phyloP scores from a whole-genome alignment of 2,797 vertebrate genomes.

The Masticophis lateralis region DNA sequence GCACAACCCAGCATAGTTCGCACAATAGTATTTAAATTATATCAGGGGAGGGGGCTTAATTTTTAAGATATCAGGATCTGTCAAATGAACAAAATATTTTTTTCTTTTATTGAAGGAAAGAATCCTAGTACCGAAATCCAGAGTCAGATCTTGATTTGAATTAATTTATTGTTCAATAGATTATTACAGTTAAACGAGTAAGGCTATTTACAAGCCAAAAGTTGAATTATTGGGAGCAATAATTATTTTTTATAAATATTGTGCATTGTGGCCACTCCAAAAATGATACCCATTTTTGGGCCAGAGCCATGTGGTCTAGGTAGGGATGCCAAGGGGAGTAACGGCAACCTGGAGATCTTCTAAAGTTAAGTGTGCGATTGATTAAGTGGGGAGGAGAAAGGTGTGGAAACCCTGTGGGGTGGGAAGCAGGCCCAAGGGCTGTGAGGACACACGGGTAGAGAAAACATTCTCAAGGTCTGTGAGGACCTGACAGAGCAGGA shows the following conservation, averaged over 20 bases:
- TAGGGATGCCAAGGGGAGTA: background rate
- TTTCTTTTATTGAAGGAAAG: background rate
- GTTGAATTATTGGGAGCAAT: background rate
- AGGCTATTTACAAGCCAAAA: background rate
- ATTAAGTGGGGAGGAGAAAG: background rate
- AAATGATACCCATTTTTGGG: background rate
- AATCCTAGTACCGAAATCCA: background rate
- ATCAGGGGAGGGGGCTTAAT: background rate
- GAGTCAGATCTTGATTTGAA: background rate
- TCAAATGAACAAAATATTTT: background rate
- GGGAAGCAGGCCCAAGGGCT: background rate
- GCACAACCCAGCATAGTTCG: background rate
- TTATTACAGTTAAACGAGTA: background rate
- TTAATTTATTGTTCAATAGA: background rate
- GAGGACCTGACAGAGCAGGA: background rate
- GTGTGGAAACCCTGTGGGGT: background rate
- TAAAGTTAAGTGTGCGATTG: background rate
- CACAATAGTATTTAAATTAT: background rate
- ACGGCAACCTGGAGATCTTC: background rate
- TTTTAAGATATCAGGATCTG: background rate
- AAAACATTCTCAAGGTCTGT: background rate
- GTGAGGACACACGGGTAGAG: background rate
- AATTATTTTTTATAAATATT: conserved; percentile 70
- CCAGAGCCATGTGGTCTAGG: background rate
- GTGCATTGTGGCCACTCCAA: background rate